Base-by-base conservation (phyloP, 2,888 invertebrate genomes). In the Rotaria macrura region DNA sequence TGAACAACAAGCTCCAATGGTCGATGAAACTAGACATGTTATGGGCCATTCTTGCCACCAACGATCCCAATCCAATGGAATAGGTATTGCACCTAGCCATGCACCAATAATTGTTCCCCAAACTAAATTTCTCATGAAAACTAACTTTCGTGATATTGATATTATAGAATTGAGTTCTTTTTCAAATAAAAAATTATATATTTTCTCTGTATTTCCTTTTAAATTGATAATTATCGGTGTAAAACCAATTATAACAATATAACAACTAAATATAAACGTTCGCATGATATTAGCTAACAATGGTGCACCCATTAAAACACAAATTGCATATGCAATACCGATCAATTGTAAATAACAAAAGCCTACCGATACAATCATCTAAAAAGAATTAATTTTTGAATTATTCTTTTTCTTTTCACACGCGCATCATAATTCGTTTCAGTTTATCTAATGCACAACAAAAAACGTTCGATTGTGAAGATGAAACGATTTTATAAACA, bases 41-140 rank as follows among this genome's bases (percentile, higher is more conserved):
- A 85, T 65, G 0, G 86, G 86, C 86, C 86, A 86, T 83, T 55
- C 43, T 86, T 86, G 86, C 86, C 86, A 86, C 86, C 86, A 86
- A n/a, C 86, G 65, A 52, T 86, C 84, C 86, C 86, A 86, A 49
- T 86, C 86, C 9, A 86, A 54, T 47, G 86, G 86, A 25, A 86
- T 86, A 6, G 84, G 74, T 23, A 86, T 29, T 38, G 86, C 84
- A 43, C 86, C 86, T 34, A 84, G 72, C 86, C 86, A 86, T 17
- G 86, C 86, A 40, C 86, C 86, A 43, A 86, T n/a, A 29, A 85
- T 49, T 12, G 86, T 65, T 29, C 74, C 79, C 47, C 29, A 84
- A 29, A 40, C 57, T 9, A 85, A 25, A 65, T 72, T 47, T 79
- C 20, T 40, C 23, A 43, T 43, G 1, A n/a, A 43, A 43, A 79